These are phyloP conservation scores for Chironomus tepperi DNA, from an alignment of 1,140 invertebrate species.

Conservation along the genomic window DNA sequence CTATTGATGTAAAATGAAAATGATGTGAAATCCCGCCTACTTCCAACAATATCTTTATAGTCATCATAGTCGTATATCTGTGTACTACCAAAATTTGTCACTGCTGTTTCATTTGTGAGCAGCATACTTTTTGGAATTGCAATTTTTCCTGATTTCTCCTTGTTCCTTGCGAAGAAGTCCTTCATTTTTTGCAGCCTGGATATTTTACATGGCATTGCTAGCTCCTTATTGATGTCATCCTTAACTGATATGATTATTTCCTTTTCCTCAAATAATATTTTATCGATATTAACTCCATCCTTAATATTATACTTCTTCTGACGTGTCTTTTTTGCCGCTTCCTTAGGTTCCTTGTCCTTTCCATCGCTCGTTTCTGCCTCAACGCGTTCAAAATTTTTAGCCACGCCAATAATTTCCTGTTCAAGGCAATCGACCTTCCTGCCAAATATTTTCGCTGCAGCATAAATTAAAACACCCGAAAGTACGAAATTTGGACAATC, in stretches of 20 bases:
- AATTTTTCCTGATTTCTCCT: neutral
- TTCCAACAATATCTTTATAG: conserved; percentile 5
- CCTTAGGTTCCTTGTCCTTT: neutral
- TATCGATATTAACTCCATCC: neutral
- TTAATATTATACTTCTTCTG: neutral
- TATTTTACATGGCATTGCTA: neutral
- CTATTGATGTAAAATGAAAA: neutral
- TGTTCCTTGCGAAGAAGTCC: neutral
- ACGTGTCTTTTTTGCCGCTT: neutral
- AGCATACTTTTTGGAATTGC: neutral
- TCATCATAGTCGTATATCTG: neutral
- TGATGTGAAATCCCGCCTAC: conserved; percentile 10
- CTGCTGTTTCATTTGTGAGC: neutral
- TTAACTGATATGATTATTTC: neutral
- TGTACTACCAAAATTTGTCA: conserved; percentile 1
- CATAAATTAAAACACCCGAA: conserved; percentile 7
- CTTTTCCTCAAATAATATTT: neutral
- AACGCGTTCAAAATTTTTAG: neutral
- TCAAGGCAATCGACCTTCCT: neutral
- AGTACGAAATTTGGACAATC: neutral
- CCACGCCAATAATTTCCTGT: neutral
- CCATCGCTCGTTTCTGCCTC: neutral
- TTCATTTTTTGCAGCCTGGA: neutral
- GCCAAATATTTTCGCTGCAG: neutral
- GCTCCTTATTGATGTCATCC: neutral